These are phyloP conservation scores for Drosophila chauvacae DNA, from an alignment of 1,140 invertebrate genomes.

Conservation along the genomic window DNA sequence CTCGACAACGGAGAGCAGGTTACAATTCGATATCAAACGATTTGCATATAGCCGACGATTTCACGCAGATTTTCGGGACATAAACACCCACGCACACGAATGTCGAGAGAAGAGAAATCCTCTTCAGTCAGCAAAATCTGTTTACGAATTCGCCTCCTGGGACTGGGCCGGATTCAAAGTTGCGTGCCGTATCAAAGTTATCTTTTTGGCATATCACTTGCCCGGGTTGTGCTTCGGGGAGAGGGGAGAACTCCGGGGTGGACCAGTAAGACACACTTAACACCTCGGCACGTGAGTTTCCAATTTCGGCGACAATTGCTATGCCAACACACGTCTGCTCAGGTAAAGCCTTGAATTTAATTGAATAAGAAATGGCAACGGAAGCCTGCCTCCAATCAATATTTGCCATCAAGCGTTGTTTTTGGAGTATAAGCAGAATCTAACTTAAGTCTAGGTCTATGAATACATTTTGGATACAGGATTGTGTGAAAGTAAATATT, in stretches of 20 bases:
- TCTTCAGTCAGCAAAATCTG: slow-evolving; percentile 62
- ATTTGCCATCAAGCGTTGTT: slow-evolving; percentile 22
- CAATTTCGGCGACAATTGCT: slow-evolving; percentile 56
- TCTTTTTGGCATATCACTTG: slow-evolving; percentile 46
- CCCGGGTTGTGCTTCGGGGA: neutral
- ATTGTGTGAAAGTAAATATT: slow-evolving; percentile 2
- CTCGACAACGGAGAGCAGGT: slow-evolving; percentile 6
- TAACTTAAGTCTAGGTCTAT: neutral
- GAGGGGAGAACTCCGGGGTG: neutral
- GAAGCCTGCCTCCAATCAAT: slow-evolving; percentile 25
- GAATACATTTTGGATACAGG: slow-evolving; percentile 2
- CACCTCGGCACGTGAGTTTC: slow-evolving; percentile 60
- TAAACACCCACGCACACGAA: slow-evolving; percentile 18
- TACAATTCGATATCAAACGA: slow-evolving; percentile 46
- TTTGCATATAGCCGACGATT: slow-evolving; percentile 57
- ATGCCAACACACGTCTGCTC: slow-evolving; percentile 47
- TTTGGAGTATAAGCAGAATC: neutral
- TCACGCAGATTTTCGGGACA: slow-evolving; percentile 49
- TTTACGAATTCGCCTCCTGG: slow-evolving; percentile 42
- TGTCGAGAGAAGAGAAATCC: slow-evolving; percentile 35
- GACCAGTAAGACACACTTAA: slow-evolving; percentile 47
- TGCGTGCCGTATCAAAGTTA: slow-evolving; percentile 50
- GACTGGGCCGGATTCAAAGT: slow-evolving; percentile 42
- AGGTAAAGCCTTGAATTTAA: slow-evolving; percentile 38
- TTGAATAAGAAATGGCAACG: slow-evolving; percentile 43